Conservation (phyloP, 2,888 invertebrate species). For the Drosophila rubida region DNA sequence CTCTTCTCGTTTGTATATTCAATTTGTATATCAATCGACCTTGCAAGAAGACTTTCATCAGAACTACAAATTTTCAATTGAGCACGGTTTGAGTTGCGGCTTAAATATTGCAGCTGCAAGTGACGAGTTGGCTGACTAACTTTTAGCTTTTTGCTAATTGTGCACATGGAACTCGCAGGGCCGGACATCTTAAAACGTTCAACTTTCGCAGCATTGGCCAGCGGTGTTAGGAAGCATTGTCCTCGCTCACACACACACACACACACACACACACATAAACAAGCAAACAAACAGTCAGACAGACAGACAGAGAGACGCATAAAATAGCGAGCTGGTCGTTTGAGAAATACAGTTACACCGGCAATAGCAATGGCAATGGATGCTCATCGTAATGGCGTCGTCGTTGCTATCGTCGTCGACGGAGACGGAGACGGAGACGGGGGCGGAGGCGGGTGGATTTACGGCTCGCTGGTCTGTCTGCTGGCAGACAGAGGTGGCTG, state of each 20-base stretch:
- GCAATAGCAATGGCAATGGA: conserved; percentile 49
- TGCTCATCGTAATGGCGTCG: conserved; percentile 59
- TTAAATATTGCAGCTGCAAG: neutral
- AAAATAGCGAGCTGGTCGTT: conserved; percentile 28
- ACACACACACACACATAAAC: conserved; percentile 7
- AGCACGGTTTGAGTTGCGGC: too few species aligned
- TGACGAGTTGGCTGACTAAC: neutral
- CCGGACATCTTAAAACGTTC: conserved; percentile 36
- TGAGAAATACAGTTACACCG: conserved; percentile 43
- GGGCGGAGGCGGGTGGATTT: conserved; percentile 70
- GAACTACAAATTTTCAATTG: too few species aligned
- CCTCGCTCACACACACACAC: conserved; percentile 12
- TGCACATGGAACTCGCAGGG: conserved; percentile 24
- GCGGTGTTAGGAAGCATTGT: conserved; percentile 36
- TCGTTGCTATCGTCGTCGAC: conserved; percentile 21
- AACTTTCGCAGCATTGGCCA: conserved; percentile 37
- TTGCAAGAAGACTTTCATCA: too few species aligned
- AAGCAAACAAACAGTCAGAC: conserved; percentile 3
- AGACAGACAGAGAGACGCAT: conserved; percentile 24
- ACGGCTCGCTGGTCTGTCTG: conserved; percentile 62
- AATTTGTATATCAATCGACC: too few species aligned
- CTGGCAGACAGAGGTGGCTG: conserved; percentile 41
- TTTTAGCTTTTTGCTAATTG: conserved; percentile 39
- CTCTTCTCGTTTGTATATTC: too few species aligned
- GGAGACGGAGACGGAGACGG: conserved; percentile 17